Conservation (phyloP, 2,113 vertebrate genomes). For the Aix galericulata region DNA sequence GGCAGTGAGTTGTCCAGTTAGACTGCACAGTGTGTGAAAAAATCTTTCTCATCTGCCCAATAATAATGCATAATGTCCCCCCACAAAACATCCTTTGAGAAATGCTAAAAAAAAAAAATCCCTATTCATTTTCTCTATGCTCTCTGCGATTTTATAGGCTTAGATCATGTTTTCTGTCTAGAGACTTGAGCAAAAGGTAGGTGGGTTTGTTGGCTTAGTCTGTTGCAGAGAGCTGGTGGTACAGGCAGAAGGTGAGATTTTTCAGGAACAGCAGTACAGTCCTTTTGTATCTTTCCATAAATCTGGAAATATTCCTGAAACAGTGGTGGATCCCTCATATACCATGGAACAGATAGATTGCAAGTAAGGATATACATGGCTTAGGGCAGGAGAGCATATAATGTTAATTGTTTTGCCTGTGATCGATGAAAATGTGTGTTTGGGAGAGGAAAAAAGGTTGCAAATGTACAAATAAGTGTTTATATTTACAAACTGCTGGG, state of each 20-base stretch:
- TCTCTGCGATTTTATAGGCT: neutral
- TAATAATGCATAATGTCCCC: neutral
- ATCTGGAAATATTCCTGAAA: constrained; percentile 47
- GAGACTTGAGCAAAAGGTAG: neutral
- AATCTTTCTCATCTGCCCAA: neutral
- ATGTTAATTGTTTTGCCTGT: neutral
- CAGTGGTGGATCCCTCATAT: constrained; percentile 55
- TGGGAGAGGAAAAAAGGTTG: neutral
- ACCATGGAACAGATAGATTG: constrained; percentile 14
- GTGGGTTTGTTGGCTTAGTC: constrained; percentile 9
- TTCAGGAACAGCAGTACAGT: constrained; percentile 59
- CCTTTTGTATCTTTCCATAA: constrained; percentile 41
- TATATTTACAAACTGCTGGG: neutral
- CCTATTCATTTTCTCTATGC: neutral
- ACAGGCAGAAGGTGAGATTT: constrained; percentile 62
- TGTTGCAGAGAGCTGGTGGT: constrained; percentile 42
- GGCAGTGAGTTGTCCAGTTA: neutral
- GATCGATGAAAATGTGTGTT: neutral
- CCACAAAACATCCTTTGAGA: neutral
- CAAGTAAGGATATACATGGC: neutral
- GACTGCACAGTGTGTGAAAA: neutral
- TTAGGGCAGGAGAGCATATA: neutral
- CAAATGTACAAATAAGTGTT: neutral
- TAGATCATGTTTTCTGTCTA: neutral
- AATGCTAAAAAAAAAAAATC: neutral